Conservation (phyloP, 2,888 invertebrate genomes). For the Iselma pallidipennis region DNA sequence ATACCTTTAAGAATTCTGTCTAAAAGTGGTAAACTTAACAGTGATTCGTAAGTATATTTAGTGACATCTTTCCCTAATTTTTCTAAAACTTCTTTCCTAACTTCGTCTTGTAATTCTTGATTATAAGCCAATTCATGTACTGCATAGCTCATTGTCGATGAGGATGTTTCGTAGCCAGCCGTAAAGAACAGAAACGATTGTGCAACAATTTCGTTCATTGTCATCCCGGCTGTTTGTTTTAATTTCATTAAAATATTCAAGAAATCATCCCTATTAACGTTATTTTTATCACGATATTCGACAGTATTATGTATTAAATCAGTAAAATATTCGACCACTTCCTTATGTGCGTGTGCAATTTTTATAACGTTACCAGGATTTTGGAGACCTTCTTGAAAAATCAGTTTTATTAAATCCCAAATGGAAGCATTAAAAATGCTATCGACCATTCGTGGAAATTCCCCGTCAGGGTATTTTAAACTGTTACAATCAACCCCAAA, state of each 20-base stretch:
- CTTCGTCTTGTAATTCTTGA: conserved; percentile 10
- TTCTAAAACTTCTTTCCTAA: conserved; percentile 11
- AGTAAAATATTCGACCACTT: conserved; percentile 5
- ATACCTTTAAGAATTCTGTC: conserved; percentile 14
- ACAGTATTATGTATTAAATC: no score
- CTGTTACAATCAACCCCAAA: no score
- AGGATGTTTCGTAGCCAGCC: conserved; percentile 14
- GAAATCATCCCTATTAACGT: conserved; percentile 11
- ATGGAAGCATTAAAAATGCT: no score
- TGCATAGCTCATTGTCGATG: conserved; percentile 9
- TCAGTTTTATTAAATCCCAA: conserved; percentile 12
- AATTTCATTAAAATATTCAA: conserved; percentile 9
- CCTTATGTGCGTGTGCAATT: background rate
- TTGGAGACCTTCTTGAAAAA: conserved; percentile 9
- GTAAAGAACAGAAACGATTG: conserved; percentile 13
- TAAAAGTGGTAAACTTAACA: conserved; percentile 8
- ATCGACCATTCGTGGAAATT: no score
- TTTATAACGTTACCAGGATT: conserved; percentile 14
- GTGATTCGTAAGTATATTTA: conserved; percentile 12
- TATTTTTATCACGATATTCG: conserved; percentile 7
- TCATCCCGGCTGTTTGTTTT: conserved; percentile 4
- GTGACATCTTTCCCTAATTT: conserved; percentile 5
- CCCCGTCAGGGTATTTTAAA: no score
- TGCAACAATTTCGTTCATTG: conserved; percentile 12
- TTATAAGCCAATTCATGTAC: conserved; percentile 11